Evolutionary conservation across 1,140 invertebrate genomes (phyloP).

Genomic region (Belonocnema kinseyi): DNA sequence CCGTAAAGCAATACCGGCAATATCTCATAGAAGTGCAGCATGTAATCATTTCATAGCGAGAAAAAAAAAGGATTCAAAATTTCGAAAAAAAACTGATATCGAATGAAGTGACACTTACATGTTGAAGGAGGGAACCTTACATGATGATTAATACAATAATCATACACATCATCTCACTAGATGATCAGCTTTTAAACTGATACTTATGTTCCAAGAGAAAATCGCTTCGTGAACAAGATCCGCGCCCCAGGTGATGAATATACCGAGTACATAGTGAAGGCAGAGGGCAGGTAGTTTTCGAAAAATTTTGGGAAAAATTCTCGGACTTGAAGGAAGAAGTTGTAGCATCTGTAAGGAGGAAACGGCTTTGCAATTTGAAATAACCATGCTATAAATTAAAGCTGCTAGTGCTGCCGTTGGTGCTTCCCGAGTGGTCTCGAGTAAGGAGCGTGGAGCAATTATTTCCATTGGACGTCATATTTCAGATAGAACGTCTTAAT

Average conservation of each 20-base stretch:
- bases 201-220: constrained; percentile 5
- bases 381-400: constrained; percentile 61
- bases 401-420: constrained; percentile 51
- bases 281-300: no score
- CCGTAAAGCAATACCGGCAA: no score
- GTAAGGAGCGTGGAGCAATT: constrained; percentile 58
- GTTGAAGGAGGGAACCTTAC: background rate
- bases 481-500: constrained; percentile 71
- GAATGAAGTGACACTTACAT: background rate
- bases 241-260: background rate
- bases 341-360: background rate
- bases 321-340: background rate
- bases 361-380: constrained; percentile 54
- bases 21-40: background rate
- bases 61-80: background rate
- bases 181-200: background rate
- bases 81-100: background rate
- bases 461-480: constrained; percentile 68
- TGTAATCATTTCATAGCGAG: background rate
- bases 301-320: constrained; percentile 15
- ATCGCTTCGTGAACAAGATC: background rate
- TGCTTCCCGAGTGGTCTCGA: constrained; percentile 45
- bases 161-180: no score
- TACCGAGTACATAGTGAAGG: no score
- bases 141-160: constrained; percentile 5